These are phyloP conservation scores for Rosalia funebris DNA, from an alignment of 2,888 invertebrate species.

Conservation along the genomic window DNA sequence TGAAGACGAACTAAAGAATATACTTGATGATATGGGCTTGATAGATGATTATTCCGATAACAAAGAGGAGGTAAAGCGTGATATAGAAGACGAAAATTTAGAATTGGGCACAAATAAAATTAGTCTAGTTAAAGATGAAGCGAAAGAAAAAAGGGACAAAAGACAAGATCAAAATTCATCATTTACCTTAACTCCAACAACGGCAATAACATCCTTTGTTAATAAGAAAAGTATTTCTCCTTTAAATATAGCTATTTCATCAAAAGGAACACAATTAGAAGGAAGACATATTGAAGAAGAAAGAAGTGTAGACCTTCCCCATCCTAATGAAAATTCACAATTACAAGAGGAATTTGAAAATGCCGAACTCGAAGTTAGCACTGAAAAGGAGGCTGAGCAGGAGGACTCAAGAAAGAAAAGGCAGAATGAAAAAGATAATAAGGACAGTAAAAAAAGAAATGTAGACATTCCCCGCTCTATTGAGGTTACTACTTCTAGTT, in stretches of 20 bases:
- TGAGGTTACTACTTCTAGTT: background rate
- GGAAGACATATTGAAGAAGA: slow-evolving; percentile 7
- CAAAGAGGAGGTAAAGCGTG: slow-evolving; percentile 42
- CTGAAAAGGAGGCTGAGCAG: background rate
- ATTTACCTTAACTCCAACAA: background rate
- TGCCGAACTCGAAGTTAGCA: slow-evolving; percentile 34
- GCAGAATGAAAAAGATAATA: background rate
- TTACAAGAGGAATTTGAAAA: slow-evolving; percentile 21
- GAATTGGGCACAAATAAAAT: slow-evolving; percentile 47
- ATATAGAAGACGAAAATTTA: slow-evolving; percentile 47
- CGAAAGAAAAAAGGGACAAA: slow-evolving; percentile 26
- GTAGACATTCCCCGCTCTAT: background rate
- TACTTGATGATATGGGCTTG: slow-evolving; percentile 53
- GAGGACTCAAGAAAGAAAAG: slow-evolving; percentile 14
- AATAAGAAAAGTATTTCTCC: background rate
- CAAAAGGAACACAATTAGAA: background rate
- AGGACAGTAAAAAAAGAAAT: background rate
- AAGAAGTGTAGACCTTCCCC: slow-evolving; percentile 8
- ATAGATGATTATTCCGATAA: slow-evolving; percentile 47
- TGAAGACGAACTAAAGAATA: slow-evolving; percentile 47
- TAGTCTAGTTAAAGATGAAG: slow-evolving; percentile 39
- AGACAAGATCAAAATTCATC: slow-evolving; percentile 6
- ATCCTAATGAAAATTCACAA: background rate
- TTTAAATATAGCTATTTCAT: background rate
- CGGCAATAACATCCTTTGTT: background rate